Percentiles rank a stretch among this genome's conserved stretches.
These are phyloP conservation scores for Drosophila kambysellisi DNA, from an alignment of 2,888 invertebrate genomes.

Conservation along the genomic window DNA sequence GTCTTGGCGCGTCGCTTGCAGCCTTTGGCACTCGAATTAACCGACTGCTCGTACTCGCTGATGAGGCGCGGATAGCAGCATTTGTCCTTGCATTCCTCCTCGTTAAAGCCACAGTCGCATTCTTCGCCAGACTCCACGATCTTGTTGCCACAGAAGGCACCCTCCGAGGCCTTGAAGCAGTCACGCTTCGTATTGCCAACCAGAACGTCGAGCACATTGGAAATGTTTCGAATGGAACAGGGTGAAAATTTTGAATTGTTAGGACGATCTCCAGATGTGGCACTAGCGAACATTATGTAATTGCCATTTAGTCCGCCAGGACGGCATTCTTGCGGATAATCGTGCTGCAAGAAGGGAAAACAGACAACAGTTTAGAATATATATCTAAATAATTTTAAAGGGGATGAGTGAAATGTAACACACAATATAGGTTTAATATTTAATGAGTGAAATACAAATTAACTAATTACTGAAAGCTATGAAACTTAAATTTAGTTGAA, in stretches of 20 bases:
- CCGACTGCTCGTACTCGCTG: slow-evolving; percentile 89
- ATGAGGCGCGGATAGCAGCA: slow-evolving; percentile 97
- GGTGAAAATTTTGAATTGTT: slow-evolving; percentile 99
- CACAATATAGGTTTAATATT: too few relatives aligned
- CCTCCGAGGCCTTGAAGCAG: slow-evolving; percentile 95
- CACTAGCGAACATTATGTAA: slow-evolving; percentile 99
- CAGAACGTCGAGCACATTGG: slow-evolving; percentile 96
- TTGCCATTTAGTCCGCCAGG: slow-evolving; percentile 97
- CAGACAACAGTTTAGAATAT: not conserved
- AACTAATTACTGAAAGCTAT: not conserved
- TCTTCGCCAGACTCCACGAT: slow-evolving; percentile 99
- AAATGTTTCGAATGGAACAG: slow-evolving; percentile 98
- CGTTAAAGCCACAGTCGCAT: slow-evolving; percentile 98
- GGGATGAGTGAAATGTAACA: slow-evolving; percentile 2
- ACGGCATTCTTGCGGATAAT: slow-evolving; percentile 95
- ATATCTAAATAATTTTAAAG: not conserved
- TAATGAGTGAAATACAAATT: not conserved
- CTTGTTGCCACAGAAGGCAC: slow-evolving; percentile 99
- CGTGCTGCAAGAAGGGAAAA: slow-evolving; percentile 89
- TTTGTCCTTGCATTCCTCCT: slow-evolving; percentile 94
- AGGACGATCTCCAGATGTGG: slow-evolving; percentile 98
- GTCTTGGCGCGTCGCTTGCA: slow-evolving; percentile 92
- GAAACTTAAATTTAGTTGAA: not conserved
- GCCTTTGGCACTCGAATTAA: slow-evolving; percentile 90
- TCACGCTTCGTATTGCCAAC: slow-evolving; percentile 95